Percentiles rank a stretch among this genome's conserved stretches.
These are phyloP conservation scores for Drosophila prosaltans DNA, from an alignment of 1,140 invertebrate genomes.

Conservation along the genomic window DNA sequence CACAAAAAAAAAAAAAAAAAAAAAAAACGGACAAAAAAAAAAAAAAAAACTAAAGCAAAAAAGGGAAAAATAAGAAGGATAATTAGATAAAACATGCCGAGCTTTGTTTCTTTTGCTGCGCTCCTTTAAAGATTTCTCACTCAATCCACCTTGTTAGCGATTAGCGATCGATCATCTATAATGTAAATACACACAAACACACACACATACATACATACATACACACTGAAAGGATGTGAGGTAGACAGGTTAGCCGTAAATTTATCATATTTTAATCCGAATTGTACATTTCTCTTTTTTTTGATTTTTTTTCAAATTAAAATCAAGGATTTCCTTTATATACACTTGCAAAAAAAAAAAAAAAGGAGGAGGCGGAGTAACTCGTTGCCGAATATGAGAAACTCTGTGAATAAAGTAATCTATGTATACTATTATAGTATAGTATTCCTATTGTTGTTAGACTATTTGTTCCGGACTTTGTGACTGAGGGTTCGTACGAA, in stretches of 20 bases:
- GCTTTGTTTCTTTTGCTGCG: constrained; percentile 30
- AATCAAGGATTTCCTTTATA: constrained; percentile 5
- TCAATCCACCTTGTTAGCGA: constrained; percentile 46
- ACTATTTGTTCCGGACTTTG: too few relatives aligned
- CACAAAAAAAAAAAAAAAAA: constrained; percentile 7
- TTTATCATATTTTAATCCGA: not conserved
- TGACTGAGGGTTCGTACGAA: too few relatives aligned
- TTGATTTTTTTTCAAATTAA: constrained; percentile 9
- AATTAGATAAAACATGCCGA: constrained; percentile 16
- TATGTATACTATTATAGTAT: too few relatives aligned
- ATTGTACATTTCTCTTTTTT: constrained; percentile 6
- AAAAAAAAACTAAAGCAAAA: not conserved
- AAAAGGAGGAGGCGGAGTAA: too few relatives aligned
- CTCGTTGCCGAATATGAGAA: too few relatives aligned
- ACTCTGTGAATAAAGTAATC: not conserved
- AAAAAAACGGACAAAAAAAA: constrained; percentile 4
- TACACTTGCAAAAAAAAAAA: not conserved
- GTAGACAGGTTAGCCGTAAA: constrained; percentile 1
- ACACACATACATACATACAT: not conserved
- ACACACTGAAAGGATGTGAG: not conserved
- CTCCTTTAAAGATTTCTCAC: constrained; percentile 31
- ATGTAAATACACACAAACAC: constrained; percentile 62
- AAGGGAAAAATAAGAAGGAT: not conserved
- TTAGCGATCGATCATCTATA: constrained; percentile 54
- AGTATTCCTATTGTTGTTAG: too few relatives aligned